Conservation (phyloP, 92 coral and sea anemone species). For the Parazoanthus swiftii region DNA sequence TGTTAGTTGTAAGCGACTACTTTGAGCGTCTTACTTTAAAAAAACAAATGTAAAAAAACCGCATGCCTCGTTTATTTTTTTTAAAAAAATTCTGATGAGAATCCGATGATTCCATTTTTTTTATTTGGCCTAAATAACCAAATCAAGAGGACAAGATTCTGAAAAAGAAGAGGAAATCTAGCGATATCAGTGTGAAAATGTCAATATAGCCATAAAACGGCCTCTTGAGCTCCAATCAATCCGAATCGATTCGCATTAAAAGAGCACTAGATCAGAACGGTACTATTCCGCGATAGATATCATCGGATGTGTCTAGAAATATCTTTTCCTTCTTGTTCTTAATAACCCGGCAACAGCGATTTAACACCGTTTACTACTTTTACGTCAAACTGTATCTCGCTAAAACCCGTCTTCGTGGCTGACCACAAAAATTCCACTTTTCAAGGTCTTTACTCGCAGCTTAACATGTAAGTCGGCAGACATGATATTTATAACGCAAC, state of each 20-base stretch:
- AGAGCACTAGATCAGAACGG: background rate
- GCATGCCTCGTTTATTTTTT: too few species aligned
- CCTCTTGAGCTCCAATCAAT: background rate
- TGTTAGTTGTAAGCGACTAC: too few species aligned
- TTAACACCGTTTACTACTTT: background rate
- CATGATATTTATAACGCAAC: background rate
- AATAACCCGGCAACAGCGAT: background rate
- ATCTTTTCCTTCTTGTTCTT: background rate
- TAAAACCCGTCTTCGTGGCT: background rate
- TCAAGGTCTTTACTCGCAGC: background rate
- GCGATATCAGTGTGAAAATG: too few species aligned
- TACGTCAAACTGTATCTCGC: background rate
- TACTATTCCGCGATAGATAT: background rate
- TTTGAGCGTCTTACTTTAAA: too few species aligned
- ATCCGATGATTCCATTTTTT: too few species aligned
- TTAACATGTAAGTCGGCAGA: background rate
- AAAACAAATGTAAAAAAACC: too few species aligned
- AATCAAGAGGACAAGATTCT: too few species aligned
- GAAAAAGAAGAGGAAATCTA: too few species aligned
- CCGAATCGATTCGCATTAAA: too few species aligned
- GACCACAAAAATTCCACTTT: background rate
- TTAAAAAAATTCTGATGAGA: too few species aligned
- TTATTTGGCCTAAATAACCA: too few species aligned
- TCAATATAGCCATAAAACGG: too few species aligned
- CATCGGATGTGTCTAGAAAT: background rate